Percentiles rank a stretch among this genome's conserved stretches.
phyloP scores from a whole-genome alignment of 2,797 vertebrate species.

The Gallirallus australis region DNA sequence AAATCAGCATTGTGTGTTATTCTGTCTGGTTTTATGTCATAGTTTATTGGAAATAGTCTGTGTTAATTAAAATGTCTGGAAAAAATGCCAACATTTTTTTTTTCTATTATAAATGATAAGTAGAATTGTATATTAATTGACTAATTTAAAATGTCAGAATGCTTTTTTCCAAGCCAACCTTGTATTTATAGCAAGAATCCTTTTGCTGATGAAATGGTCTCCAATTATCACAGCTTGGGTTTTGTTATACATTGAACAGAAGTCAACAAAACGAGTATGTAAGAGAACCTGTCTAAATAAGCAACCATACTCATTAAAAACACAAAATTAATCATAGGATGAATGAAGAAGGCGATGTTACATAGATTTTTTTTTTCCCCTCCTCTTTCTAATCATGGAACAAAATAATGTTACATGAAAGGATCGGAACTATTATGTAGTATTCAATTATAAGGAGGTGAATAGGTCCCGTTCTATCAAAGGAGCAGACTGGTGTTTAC shows the following conservation, averaged over 20 bases:
- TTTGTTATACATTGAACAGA: conserved; percentile 84
- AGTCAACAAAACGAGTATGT: conserved; percentile 82
- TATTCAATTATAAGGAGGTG: conserved; percentile 85
- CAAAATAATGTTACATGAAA: conserved; percentile 83
- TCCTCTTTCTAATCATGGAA: conserved; percentile 78
- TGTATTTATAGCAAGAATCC: conserved; percentile 90
- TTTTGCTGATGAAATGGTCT: conserved; percentile 77
- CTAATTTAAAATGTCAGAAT: conserved; percentile 78
- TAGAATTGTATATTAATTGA: conserved; percentile 78
- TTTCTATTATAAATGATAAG: conserved; percentile 63
- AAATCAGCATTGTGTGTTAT: background rate
- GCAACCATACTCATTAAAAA: conserved; percentile 85
- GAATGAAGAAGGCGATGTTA: conserved; percentile 84
- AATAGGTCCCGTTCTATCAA: conserved; percentile 81
- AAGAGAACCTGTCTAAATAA: conserved; percentile 81
- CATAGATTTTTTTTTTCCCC: conserved; percentile 44
- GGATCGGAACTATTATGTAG: conserved; percentile 83
- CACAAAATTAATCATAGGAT: conserved; percentile 89
- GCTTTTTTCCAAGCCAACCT: conserved; percentile 92
- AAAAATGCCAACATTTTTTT: conserved; percentile 61
- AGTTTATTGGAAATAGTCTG: conserved; percentile 30
- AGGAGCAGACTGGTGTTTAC: conserved; percentile 78
- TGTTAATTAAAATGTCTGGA: conserved; percentile 77
- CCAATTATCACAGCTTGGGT: conserved; percentile 88
- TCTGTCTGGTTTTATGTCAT: background rate